Evolutionary conservation across 2,113 vertebrate species (phyloP).

Genomic region (Mirza zaza): DNA sequence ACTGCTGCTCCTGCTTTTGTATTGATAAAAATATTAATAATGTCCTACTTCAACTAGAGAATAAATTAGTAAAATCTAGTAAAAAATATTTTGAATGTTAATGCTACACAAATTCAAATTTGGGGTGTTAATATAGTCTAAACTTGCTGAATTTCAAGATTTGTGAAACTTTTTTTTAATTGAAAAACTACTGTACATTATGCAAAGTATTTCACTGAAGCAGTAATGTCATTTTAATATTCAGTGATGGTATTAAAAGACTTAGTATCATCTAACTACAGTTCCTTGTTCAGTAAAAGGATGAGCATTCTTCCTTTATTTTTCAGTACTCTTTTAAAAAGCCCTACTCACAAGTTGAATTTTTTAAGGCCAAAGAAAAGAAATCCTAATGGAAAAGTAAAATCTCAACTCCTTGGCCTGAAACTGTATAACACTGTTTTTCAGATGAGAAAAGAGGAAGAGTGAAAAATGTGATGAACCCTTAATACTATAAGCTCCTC

Average conservation of each 20-base stretch:
- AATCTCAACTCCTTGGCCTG: slow-evolving; percentile 39
- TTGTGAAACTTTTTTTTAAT: neutral
- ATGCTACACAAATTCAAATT: neutral
- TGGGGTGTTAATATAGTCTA: neutral
- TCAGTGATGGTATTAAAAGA: neutral
- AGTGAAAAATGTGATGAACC: slow-evolving; percentile 62
- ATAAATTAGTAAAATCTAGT: neutral
- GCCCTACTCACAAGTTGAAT: neutral
- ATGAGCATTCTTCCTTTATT: slow-evolving; percentile 10
- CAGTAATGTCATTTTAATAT: neutral
- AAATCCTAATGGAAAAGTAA: slow-evolving; percentile 58
- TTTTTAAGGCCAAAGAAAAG: slow-evolving; percentile 34
- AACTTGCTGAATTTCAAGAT: neutral
- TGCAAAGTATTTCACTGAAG: neutral
- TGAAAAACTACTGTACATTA: neutral
- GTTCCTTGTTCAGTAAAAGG: neutral
- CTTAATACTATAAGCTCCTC: slow-evolving; percentile 67
- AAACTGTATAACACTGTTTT: slow-evolving; percentile 43
- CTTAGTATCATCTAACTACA: neutral
- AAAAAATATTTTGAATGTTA: neutral
- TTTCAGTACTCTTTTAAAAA: slow-evolving; percentile 53
- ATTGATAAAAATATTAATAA: neutral
- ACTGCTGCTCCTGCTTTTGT: neutral
- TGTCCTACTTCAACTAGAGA: neutral
- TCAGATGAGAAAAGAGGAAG: slow-evolving; percentile 48